These are phyloP conservation scores for Arothron firmamentum DNA, from an alignment of 2,113 vertebrate species.

Conservation along the genomic window DNA sequence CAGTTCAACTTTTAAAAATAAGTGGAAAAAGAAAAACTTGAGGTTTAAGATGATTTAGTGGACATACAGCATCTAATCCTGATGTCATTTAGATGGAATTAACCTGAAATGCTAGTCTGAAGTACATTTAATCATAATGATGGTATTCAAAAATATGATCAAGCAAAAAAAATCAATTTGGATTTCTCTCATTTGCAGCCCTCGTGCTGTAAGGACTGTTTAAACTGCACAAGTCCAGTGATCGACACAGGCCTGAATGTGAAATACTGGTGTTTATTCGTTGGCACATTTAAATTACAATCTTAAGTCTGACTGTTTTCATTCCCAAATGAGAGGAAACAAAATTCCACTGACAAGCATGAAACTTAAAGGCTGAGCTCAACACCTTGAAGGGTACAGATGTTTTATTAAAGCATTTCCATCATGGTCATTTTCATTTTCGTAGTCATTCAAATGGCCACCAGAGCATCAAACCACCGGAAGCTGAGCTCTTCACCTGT, in stretches of 20 bases:
- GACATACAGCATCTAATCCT: neutral
- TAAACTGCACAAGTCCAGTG: neutral
- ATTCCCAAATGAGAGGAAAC: conserved; percentile 69
- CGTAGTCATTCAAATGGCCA: neutral
- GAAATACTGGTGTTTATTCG: conserved; percentile 85
- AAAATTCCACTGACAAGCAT: conserved; percentile 67
- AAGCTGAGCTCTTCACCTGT: conserved; percentile 30
- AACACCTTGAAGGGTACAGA: conserved; percentile 32
- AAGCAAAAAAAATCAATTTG: no score
- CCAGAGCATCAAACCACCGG: conserved; percentile 1
- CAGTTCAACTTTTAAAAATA: neutral
- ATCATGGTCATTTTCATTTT: neutral
- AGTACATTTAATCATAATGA: no score
- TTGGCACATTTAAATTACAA: conserved; percentile 85
- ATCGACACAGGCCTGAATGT: conserved; percentile 43
- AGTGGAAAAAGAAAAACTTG: neutral
- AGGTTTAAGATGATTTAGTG: neutral
- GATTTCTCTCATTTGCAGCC: no score
- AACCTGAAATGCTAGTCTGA: no score
- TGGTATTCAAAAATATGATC: no score
- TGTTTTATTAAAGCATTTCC: neutral
- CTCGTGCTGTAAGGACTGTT: no score
- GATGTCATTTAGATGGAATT: no score
- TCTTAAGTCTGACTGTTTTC: conserved; percentile 76
- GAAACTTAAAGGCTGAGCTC: conserved; percentile 57